Conservation (phyloP, 2,797 vertebrate species). For the Emys orbicularis region DNA sequence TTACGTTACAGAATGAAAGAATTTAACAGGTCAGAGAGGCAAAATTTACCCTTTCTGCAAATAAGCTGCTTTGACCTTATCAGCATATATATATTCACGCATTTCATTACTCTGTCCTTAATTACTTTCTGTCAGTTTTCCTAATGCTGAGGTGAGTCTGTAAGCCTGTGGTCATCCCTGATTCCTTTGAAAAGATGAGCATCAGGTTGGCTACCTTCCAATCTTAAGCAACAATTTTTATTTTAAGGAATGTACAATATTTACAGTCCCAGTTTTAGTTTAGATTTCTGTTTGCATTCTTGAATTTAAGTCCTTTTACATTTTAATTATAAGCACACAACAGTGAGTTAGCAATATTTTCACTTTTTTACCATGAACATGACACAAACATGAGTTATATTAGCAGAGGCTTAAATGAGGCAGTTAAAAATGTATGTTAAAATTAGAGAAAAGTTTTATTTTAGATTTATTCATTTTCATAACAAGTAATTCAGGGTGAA, state of each 20-base stretch:
- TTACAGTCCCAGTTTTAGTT: not conserved
- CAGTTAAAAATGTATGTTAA: not conserved
- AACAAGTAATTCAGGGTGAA: not conserved
- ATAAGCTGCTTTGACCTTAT: not conserved
- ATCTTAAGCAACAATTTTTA: not conserved
- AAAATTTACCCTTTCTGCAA: conserved; percentile 22
- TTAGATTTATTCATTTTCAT: not conserved
- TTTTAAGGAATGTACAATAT: not conserved
- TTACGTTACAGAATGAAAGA: conserved; percentile 38
- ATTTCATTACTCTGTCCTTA: not conserved
- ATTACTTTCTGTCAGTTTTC: conserved; percentile 10
- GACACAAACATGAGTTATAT: not conserved
- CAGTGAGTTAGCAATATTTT: not conserved
- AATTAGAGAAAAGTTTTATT: conserved; percentile 8
- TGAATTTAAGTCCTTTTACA: not conserved
- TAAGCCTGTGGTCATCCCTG: not conserved
- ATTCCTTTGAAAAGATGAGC: conserved; percentile 10
- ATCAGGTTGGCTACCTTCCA: not conserved
- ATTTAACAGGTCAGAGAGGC: conserved; percentile 24
- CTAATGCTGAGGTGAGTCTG: not conserved
- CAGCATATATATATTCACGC: conserved; percentile 4
- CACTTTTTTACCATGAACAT: not conserved
- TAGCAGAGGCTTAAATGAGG: not conserved
- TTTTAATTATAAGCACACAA: not conserved
- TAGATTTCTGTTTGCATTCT: not conserved